phyloP scores from a whole-genome alignment of 2,113 vertebrate genomes.

The Echinops telfairi region DNA sequence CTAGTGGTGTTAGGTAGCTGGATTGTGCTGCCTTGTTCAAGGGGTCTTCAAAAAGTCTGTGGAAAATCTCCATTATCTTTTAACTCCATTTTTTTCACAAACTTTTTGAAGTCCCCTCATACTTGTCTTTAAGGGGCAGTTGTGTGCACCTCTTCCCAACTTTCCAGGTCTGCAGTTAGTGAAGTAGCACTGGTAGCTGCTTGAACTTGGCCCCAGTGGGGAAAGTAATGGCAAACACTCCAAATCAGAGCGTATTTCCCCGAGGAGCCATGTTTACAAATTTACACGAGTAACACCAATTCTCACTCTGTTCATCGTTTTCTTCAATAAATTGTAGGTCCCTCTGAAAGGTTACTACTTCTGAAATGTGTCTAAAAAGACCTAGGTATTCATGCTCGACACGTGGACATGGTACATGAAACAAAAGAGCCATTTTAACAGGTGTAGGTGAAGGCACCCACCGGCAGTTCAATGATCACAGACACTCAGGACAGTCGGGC shows the following conservation, averaged over 20 bases:
- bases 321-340: background rate
- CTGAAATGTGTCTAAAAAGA: slow-evolving; percentile 6
- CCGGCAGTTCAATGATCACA: background rate
- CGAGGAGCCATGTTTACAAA: background rate
- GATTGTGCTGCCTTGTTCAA: background rate
- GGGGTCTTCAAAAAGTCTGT: too few species aligned
- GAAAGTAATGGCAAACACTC: background rate
- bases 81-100: too few species aligned
- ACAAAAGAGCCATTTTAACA: background rate
- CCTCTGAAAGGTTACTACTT: background rate
- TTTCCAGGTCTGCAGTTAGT: background rate
- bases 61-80: too few species aligned
- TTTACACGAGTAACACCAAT: background rate
- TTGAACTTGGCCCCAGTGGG: background rate
- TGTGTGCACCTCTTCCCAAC: background rate
- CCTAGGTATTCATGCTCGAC: background rate
- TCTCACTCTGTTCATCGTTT: background rate
- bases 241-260: slow-evolving; percentile 6
- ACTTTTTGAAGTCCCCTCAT: too few species aligned
- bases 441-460: background rate
- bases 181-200: background rate
- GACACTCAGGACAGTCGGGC: background rate
- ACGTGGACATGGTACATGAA: too few species aligned
- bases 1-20: background rate
- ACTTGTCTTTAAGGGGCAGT: background rate